Evolutionary conservation across 2,113 vertebrate species (phyloP).

Genomic region (Lagopus muta): DNA sequence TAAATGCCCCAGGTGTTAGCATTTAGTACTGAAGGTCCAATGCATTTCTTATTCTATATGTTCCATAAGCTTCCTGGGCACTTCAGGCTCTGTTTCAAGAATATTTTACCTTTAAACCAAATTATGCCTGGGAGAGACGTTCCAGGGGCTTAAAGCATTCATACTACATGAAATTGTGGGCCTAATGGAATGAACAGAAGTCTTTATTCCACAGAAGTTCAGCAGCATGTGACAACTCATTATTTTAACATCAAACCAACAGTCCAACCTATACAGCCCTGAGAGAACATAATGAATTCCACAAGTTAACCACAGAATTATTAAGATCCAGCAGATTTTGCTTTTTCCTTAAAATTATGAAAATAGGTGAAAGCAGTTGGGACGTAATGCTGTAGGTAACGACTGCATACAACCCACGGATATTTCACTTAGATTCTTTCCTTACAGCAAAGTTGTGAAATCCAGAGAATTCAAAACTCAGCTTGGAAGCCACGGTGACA

Average conservation of each 20-base stretch:
- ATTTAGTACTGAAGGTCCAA: not conserved
- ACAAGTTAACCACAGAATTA: not conserved
- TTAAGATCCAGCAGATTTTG: not conserved
- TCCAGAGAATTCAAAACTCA: conserved; percentile 26
- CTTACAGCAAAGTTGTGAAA: not conserved
- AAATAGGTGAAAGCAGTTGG: not conserved
- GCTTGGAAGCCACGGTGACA: conserved; percentile 12
- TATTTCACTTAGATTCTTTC: not conserved
- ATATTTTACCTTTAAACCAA: conserved; percentile 30
- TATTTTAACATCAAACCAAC: not conserved
- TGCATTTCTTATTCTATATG: not conserved
- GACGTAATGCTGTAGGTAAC: not conserved
- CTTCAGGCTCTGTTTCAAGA: not conserved
- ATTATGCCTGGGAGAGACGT: not conserved
- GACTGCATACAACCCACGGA: not conserved
- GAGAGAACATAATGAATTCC: not conserved
- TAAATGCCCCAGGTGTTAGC: not conserved
- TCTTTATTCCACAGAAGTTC: not conserved
- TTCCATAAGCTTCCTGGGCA: not conserved
- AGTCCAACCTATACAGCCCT: not conserved
- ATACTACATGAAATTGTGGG: not conserved
- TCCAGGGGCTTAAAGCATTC: not conserved
- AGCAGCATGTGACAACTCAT: not conserved
- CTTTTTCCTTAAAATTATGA: not conserved
- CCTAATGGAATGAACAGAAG: not conserved